phyloP scores from a whole-genome alignment of 1,140 invertebrate genomes.

The Copidosoma floridanum region DNA sequence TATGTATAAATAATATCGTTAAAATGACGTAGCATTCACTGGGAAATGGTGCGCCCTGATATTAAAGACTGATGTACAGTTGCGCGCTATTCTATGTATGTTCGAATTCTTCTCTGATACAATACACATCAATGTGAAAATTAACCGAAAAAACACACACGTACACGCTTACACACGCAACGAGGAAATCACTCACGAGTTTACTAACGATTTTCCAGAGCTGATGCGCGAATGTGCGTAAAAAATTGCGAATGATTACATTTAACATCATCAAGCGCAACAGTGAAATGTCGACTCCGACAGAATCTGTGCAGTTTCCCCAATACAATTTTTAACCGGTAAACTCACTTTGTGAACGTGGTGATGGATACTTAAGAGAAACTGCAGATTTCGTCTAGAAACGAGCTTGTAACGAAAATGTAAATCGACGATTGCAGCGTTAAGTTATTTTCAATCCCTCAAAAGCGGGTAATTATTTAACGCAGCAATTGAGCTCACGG shows the following conservation, averaged over 20 bases:
- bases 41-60: slow-evolving; percentile 58
- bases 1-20: too few species aligned
- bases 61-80: slow-evolving; percentile 59
- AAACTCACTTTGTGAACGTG: too few species aligned
- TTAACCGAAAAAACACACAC: slow-evolving; percentile 15
- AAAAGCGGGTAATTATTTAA: too few species aligned
- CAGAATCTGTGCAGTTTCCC: not conserved
- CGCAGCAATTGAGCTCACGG: too few species aligned
- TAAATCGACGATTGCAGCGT: too few species aligned
- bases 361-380: too few species aligned
- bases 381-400: too few species aligned
- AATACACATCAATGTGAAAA: too few species aligned
- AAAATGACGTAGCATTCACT: slow-evolving; percentile 43
- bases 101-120: too few species aligned
- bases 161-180: slow-evolving; percentile 7
- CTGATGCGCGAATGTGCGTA: not conserved
- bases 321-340: not conserved
- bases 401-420: too few species aligned
- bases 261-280: not conserved
- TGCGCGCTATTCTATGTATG: slow-evolving; percentile 57
- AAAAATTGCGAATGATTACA: too few species aligned
- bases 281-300: not conserved
- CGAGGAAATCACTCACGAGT: slow-evolving; percentile 15
- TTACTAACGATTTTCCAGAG: slow-evolving; percentile 11
- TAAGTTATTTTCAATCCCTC: too few species aligned